Percentiles rank a stretch among this genome's conserved stretches.
These are phyloP conservation scores for Formica selysi DNA, from an alignment of 1,140 invertebrate genomes.

Conservation along the genomic window DNA sequence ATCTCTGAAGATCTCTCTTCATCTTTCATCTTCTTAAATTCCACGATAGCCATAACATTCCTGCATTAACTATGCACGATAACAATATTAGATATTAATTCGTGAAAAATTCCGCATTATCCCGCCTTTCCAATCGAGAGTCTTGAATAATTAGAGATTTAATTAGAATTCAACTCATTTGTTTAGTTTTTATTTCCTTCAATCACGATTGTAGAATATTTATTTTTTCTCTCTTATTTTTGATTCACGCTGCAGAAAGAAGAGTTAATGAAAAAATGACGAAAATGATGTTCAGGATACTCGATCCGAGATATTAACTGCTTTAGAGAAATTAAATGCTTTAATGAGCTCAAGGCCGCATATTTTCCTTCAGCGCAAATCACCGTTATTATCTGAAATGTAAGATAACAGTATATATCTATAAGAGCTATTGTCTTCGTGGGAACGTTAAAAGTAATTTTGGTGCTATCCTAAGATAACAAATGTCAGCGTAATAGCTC, in stretches of 20 bases:
- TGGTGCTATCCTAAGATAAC: conserved; percentile 2
- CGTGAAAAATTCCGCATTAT: background rate
- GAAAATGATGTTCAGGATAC: background rate
- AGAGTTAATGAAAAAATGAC: background rate
- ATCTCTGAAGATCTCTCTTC: conserved; percentile 14
- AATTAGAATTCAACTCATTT: background rate
- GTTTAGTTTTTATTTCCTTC: background rate
- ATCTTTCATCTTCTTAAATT: background rate
- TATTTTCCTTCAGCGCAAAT: background rate
- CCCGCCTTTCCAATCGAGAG: background rate
- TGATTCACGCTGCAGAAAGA: background rate
- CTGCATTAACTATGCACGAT: background rate
- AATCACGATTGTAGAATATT: background rate
- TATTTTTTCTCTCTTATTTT: background rate
- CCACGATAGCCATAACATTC: background rate
- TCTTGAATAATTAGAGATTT: conserved; percentile 26
- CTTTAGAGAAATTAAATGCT: background rate
- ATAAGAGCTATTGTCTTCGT: background rate
- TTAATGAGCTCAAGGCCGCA: background rate
- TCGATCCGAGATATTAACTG: background rate
- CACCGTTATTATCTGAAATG: conserved; percentile 32
- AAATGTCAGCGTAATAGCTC: conserved; percentile 19
- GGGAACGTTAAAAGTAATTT: conserved; percentile 30
- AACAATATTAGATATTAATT: background rate
- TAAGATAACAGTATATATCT: conserved; percentile 25